Percentiles rank a stretch among this genome's conserved stretches.
phyloP scores from a whole-genome alignment of 2,797 vertebrate genomes.

The Sebastiscus tertius region DNA sequence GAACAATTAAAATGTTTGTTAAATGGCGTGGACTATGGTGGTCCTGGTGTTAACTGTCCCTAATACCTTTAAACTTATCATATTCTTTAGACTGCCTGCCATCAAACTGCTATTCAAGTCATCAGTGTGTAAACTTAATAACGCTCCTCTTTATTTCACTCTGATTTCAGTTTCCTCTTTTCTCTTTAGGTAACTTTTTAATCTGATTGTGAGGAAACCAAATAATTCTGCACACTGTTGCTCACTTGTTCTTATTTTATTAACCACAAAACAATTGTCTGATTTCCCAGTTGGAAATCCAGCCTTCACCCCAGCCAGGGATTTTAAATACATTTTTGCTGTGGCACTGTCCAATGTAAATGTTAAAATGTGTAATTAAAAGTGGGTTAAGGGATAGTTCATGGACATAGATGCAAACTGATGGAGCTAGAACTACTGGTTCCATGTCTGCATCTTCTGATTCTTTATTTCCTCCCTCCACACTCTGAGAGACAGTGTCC shows the following conservation, averaged over 20 bases:
- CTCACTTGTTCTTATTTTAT: background rate
- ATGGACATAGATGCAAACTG: background rate
- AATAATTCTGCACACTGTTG: background rate
- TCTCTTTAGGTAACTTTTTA: background rate
- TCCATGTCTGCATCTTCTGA: background rate
- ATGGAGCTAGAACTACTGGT: too few relatives aligned
- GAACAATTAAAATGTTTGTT: too few relatives aligned
- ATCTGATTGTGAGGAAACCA: too few relatives aligned
- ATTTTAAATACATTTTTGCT: background rate
- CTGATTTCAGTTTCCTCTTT: background rate
- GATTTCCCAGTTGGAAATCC: background rate
- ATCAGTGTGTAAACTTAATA: background rate
- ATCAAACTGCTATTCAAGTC: background rate
- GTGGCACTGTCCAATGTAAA: background rate
- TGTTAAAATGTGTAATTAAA: background rate
- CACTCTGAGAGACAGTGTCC: background rate
- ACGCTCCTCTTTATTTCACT: background rate
- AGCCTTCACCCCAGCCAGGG: background rate
- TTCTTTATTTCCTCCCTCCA: background rate
- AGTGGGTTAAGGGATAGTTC: background rate
- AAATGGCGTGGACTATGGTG: too few relatives aligned
- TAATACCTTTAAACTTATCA: too few relatives aligned
- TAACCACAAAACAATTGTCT: background rate
- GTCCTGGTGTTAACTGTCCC: too few relatives aligned
- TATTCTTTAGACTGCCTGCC: background rate